A percentile compares a stretch with the other conserved stretches of the same genome.
Evolutionary conservation across 2,888 invertebrate genomes (phyloP).

Genomic region (Drosophila koepferae): DNA sequence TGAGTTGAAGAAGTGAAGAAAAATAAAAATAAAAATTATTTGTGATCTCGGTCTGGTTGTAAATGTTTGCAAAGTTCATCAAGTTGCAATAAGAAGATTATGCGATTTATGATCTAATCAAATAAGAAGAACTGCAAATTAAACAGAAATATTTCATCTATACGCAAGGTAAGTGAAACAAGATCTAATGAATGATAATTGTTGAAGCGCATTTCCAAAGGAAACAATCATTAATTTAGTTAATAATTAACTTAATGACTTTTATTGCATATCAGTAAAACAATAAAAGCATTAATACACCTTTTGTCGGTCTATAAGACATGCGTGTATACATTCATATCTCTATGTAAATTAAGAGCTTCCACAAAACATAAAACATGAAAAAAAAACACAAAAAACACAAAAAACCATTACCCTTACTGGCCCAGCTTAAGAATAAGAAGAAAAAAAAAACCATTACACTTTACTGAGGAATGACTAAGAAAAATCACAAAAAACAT

Average conservation of each 20-base stretch:
- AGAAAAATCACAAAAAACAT: constrained; percentile 73
- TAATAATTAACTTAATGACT: constrained; percentile 6
- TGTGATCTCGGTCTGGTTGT: constrained; percentile 19
- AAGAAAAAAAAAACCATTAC: constrained; percentile 51
- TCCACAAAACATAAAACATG: constrained; percentile 32
- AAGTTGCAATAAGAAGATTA: constrained; percentile 4
- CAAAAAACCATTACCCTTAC: constrained; percentile 41
- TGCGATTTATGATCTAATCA: constrained; percentile 2
- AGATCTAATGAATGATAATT: not conserved
- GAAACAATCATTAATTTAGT: constrained; percentile 2
- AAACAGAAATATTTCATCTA: not conserved
- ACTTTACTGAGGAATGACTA: constrained; percentile 72
- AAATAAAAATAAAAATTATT: not conserved
- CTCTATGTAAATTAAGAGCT: constrained; percentile 27
- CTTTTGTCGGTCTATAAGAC: constrained; percentile 16
- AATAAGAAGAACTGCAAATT: not conserved
- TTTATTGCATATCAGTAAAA: constrained; percentile 3
- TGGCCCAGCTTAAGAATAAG: constrained; percentile 44
- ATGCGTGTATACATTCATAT: constrained; percentile 20
- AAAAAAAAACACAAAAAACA: constrained; percentile 2
- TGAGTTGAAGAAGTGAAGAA: constrained; percentile 38
- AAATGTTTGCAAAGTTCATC: constrained; percentile 10
- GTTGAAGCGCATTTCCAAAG: not conserved
- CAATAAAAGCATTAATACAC: constrained; percentile 4
- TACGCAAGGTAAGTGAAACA: constrained; percentile 4